Base-by-base conservation (phyloP, 2,113 vertebrate species). In the Salvator merianae region DNA sequence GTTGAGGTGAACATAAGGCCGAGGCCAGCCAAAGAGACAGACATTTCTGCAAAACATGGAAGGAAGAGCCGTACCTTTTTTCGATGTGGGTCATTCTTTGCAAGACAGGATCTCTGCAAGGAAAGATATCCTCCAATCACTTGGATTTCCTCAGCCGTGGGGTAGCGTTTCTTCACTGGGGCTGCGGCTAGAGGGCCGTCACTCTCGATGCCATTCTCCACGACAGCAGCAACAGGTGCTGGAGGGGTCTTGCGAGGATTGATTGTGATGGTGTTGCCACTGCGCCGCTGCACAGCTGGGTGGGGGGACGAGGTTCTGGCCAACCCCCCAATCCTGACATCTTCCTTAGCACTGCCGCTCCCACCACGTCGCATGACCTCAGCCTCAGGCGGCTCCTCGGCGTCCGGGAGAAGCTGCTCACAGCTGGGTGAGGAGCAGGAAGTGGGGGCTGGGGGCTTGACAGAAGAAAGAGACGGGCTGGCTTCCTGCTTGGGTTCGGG, bases 91-190 rank as follows among this genome's bases (percentile, higher is more conserved):
- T 91, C 95, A 30, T 91, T 95, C 92, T 97, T 98, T 73, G 93
- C 93, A 78, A 99, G 94, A 90, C 98, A 98, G 40, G 98, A 98
- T 87, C 92, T 97, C 70, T 96, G 94, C 71, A 98, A 95, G 34
- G 93, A 96, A 91, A 96, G 96, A 93, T 98, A 98, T 77, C 98
- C 98, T 34, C 98, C 98, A 12, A 98, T 97, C 86, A 99, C 98
- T 94, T 96, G 91, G 43, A 99, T 99, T 92, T 99, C 97, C 84
- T 99, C 97, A 0, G 91, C 97, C 1, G 97, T 97, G 24, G 98
- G 98, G 88, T 96, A 98, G 77, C 97, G 96, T 90, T 97, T 98
- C 93, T 96, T 98, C 10, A 92, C 91, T 8, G 90, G 72, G 0
- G 89, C 89, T 0, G 79, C 7, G n/a, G 30, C 83, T 0, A 71